Base-by-base conservation (phyloP, 2,113 vertebrate species). In the Myotis yumanensis region DNA sequence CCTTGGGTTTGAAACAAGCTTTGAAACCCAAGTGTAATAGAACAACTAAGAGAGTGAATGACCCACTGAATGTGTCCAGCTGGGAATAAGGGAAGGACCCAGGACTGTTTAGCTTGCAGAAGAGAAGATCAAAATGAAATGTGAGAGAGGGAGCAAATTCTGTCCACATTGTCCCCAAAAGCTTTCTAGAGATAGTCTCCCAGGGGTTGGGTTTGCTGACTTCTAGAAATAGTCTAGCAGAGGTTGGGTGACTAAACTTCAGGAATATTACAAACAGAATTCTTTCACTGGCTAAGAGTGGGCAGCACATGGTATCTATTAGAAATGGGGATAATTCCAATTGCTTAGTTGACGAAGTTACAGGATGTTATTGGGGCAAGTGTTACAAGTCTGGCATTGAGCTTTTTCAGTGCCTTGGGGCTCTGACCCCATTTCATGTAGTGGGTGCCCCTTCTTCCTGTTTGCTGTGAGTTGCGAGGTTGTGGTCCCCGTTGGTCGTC, bases 201-300 rank as follows among this genome's bases (percentile, higher is more conserved):
- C 59, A 68, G 40, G 68, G 11, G 32, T 4, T 82, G 82, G 79
- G 25, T 57, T 86, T 86, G 23, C 88, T 81, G 35, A 57, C 80
- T 83, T 79, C 84, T 86, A 43, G 54, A 90, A 96, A 80, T 40
- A 95, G 48, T n/a, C 51, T 30, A 72, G 66, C 59, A 68, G 40
- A 68, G 10, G 40, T 3, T 83, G 82, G 83, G 22, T 57, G 15
- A 86, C 51, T 84, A 43, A 76, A 48, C n/a, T 73, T 96, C 10
- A 86, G 84, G 93, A 93, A 94, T 73, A 35, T 91, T 83, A 23
- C 79, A 66, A 32, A 32, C 46, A 87, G 30, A 88, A 59, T 89
- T 75, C n/a, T 83, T 95, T 75, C 16, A 3, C 17, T 81, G 46
- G 57, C 17, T 84, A 51, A 91, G 68, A 37, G 17, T 1, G 0